Evolutionary conservation across 2,113 vertebrate species (phyloP).

Genomic region (Tamias sibiricus): DNA sequence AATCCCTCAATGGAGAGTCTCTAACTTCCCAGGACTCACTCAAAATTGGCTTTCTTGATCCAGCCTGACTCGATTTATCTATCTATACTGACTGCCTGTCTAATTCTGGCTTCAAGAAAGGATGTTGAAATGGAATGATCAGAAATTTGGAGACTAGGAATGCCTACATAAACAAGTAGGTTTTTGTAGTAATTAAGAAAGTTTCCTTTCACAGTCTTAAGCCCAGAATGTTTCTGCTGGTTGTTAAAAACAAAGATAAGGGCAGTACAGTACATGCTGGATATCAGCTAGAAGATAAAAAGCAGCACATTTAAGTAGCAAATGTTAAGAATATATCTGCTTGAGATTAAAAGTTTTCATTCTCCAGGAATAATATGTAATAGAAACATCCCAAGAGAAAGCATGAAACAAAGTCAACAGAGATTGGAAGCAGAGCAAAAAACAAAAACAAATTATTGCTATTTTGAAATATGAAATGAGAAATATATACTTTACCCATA

Average conservation of each 20-base stretch:
- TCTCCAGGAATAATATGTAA: background rate
- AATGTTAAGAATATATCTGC: conserved; percentile 43
- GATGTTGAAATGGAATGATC: conserved; percentile 15
- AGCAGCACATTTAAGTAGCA: conserved; percentile 5
- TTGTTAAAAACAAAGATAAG: conserved; percentile 48
- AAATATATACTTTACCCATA: background rate
- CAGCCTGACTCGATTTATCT: too few species aligned
- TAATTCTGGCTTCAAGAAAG: too few species aligned
- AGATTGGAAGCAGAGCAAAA: background rate
- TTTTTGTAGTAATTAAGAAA: conserved; percentile 22
- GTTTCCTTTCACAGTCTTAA: conserved; percentile 10
- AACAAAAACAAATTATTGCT: background rate
- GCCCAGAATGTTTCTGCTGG: conserved; percentile 42
- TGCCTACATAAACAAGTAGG: conserved; percentile 24
- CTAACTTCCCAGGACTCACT: too few species aligned
- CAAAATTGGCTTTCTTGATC: too few species aligned
- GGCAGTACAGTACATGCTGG: background rate
- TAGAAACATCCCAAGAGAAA: conserved; percentile 11
- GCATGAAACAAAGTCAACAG: conserved; percentile 2
- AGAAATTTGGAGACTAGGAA: conserved; percentile 8
- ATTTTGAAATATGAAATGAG: conserved; percentile 6
- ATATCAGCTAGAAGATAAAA: conserved; percentile 36
- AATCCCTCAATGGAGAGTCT: too few species aligned
- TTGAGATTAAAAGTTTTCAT: conserved; percentile 29
- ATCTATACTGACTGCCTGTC: too few species aligned